These are phyloP conservation scores for Perca fluviatilis DNA, from an alignment of 2,113 vertebrate genomes.

Conservation along the genomic window DNA sequence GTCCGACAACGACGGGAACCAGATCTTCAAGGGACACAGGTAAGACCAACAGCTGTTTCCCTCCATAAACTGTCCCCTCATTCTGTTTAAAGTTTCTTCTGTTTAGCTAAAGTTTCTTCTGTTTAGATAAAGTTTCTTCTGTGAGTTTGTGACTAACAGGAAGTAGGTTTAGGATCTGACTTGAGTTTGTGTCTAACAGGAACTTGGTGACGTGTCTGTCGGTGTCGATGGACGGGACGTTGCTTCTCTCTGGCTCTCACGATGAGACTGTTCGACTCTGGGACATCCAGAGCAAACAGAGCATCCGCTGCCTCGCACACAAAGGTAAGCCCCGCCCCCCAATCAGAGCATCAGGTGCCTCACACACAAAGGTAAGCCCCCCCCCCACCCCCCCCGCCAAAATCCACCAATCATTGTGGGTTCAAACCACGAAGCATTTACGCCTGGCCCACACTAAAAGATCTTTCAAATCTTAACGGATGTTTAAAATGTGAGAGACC, in stretches of 20 bases:
- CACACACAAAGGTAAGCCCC: no score
- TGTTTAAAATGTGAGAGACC: no score
- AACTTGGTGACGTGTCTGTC: slow-evolving; percentile 95
- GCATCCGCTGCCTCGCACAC: slow-evolving; percentile 89
- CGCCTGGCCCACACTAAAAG: no score
- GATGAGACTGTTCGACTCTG: slow-evolving; percentile 94
- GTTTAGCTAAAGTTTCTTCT: no score
- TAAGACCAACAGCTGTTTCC: slow-evolving; percentile 50
- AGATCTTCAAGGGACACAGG: slow-evolving; percentile 95
- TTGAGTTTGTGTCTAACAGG: slow-evolving; percentile 73
- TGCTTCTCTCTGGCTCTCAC: slow-evolving; percentile 94
- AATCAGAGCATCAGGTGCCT: no score
- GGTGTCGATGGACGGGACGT: slow-evolving; percentile 91
- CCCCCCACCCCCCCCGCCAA: slow-evolving; percentile 55
- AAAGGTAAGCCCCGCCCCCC: slow-evolving; percentile 86
- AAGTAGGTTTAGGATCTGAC: slow-evolving; percentile 62
- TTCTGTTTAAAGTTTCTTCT: no score
- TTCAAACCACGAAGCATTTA: no score
- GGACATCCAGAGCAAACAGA: slow-evolving; percentile 97
- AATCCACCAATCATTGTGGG: not conserved
- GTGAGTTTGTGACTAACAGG: slow-evolving; percentile 72
- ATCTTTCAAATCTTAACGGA: no score
- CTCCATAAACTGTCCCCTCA: no score
- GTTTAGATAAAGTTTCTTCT: no score
- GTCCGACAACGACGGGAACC: slow-evolving; percentile 88